These are phyloP conservation scores for Deilephila porcellus DNA, from an alignment of 2,888 invertebrate species.

Conservation along the genomic window DNA sequence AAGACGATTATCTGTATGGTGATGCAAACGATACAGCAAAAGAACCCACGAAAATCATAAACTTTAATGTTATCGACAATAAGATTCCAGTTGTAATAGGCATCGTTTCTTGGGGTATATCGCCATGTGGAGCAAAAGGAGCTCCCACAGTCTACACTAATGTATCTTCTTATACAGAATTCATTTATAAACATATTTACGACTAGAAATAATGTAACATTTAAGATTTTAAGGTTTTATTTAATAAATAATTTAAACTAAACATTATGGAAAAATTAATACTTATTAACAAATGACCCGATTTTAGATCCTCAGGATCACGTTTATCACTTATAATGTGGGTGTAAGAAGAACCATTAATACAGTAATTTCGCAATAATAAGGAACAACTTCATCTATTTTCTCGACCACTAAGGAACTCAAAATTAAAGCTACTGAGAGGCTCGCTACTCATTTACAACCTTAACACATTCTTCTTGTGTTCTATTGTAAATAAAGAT, in stretches of 20 bases:
- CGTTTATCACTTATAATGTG: not conserved
- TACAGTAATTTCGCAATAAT: too few species aligned
- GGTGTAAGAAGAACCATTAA: not conserved
- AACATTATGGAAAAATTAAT: not conserved
- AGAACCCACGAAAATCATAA: not conserved
- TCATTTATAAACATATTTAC: constrained; percentile 64
- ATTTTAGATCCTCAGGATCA: not conserved
- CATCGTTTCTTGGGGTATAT: constrained; percentile 83
- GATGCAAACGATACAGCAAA: not conserved
- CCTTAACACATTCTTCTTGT: too few species aligned
- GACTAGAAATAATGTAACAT: constrained; percentile 33
- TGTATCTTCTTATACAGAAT: constrained; percentile 76
- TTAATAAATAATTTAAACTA: constrained; percentile 27
- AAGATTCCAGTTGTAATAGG: constrained; percentile 71
- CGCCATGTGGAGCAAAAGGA: constrained; percentile 79
- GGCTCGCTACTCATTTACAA: too few species aligned
- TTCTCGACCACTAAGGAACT: too few species aligned
- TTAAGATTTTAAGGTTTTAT: constrained; percentile 9
- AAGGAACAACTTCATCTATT: too few species aligned
- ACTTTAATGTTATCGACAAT: constrained; percentile 40
- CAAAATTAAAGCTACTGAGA: too few species aligned
- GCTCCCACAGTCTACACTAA: constrained; percentile 84
- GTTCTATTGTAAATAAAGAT: too few species aligned
- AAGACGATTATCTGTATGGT: constrained; percentile 8
- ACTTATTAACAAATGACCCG: not conserved